Evolutionary conservation across 2,113 vertebrate genomes (phyloP), one percentile per base, ranked within the genome.

Genomic region (Accipiter virgatus): DNA sequence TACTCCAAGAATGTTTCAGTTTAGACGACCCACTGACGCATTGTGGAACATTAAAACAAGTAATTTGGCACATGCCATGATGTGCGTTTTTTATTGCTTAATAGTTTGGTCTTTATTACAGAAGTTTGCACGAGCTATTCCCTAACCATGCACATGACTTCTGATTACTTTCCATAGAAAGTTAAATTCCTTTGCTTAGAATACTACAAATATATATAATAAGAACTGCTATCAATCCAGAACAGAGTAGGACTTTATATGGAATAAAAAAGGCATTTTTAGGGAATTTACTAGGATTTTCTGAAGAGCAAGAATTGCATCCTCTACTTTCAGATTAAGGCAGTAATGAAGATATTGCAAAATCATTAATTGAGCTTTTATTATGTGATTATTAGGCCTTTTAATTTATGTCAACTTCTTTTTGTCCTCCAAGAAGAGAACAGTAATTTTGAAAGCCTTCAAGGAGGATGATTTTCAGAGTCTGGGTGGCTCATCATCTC

Each of bases 381-480:
- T 79, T 66, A 66, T 77, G 31, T 84, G 16, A 77, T 58, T 63
- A 72, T 79, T 66, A 81, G 20, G 38, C 10, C 50, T 94, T 91
- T 94, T 40, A 91, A 56, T 45, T 34, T 63, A 53, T 0, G 2
- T 14, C 4, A 2, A 4, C 38, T 29, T 13, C 47, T 77, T 81
- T 84, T 81, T 88, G 63, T 27, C 21, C 15, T n/a, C 67, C 18
- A 53, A 74, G 59, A 93, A 80, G 21, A 84, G 56, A 92, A 63
- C 3, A 91, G 72, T 56, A 52, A 81, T 93, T 89, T 86, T 91
- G 59, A 95, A 94, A 90, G 82, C 31, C 50, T 95, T 94, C 47
- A 81, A 87, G 47, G 21, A 86, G 6, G 27, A 56, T 65, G 50
- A 94, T 81, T 90, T 93, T 86, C 72, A 86, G 52, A 95, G 65